Evolutionary conservation across 2,888 invertebrate species (phyloP).

Genomic region (Lepetodrilus schrolli): DNA sequence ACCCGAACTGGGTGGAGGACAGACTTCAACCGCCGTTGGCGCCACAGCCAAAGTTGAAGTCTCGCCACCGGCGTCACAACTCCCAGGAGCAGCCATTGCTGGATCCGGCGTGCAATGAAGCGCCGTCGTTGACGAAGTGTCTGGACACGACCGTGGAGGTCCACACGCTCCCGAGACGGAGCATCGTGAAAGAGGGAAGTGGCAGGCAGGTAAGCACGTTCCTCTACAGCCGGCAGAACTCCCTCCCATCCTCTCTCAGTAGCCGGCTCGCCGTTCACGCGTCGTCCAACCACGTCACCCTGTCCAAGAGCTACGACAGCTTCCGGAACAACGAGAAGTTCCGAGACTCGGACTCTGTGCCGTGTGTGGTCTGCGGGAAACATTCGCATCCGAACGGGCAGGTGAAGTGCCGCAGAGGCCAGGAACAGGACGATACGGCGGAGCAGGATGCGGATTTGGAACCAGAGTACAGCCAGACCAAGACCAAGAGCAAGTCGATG

Average conservation of each 20-base stretch:
- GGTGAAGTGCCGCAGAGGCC: conserved; percentile 36
- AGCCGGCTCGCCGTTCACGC: conserved; percentile 51
- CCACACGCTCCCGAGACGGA: conserved; percentile 14
- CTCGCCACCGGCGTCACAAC: conserved; percentile 51
- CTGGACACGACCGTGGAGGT: conserved; percentile 30
- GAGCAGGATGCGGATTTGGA: too few relatives aligned
- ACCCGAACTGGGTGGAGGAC: conserved; percentile 70
- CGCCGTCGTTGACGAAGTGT: conserved; percentile 10
- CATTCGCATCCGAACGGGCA: conserved; percentile 41
- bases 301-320: conserved; percentile 55
- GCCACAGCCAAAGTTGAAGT: conserved; percentile 47
- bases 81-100: conserved; percentile 59
- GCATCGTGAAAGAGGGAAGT: background rate
- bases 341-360: conserved; percentile 1
- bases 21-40: conserved; percentile 55
- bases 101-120: conserved; percentile 25
- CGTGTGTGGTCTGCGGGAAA: conserved; percentile 51
- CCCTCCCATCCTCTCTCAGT: conserved; percentile 62
- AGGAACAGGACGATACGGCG: conserved; percentile 26
- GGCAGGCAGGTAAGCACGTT: conserved; percentile 16
- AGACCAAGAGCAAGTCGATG: conserved; percentile 55
- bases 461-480: conserved; percentile 25
- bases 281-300: conserved; percentile 42
- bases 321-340: conserved; percentile 38
- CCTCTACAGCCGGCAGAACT: conserved; percentile 55